phyloP scores from a whole-genome alignment of 2,113 vertebrate genomes.

The Plestiodon gilberti region DNA sequence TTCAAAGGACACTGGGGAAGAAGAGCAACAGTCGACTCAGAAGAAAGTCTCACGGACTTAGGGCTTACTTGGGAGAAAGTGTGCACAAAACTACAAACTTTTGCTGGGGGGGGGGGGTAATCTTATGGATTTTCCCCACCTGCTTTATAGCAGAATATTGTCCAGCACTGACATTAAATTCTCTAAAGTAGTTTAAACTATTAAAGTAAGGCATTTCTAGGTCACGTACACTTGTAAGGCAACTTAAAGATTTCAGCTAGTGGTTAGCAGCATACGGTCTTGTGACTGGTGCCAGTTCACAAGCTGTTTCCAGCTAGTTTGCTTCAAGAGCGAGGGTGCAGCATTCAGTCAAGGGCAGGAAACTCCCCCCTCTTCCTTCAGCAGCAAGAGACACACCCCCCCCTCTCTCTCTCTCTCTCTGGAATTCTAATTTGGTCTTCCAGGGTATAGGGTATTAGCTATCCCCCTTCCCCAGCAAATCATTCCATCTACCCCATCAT shows the following conservation, averaged over 20 bases:
- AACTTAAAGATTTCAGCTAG: neutral
- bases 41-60: neutral
- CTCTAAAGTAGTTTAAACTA: neutral
- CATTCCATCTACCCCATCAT: no score
- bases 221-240: neutral
- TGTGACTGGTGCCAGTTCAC: neutral
- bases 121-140: neutral
- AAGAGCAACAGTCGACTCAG: neutral
- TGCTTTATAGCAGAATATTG: neutral
- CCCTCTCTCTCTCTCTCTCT: no score
- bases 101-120: no score
- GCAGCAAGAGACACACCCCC: no score
- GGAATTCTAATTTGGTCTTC: no score
- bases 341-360: neutral
- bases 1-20: neutral
- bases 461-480: no score
- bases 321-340: neutral
- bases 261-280: neutral
- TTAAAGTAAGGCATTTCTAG: neutral
- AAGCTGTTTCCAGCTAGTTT: conserved; percentile 7
- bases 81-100: no score
- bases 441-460: no score
- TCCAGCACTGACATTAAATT: neutral
- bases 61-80: neutral
- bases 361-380: neutral